Conservation (phyloP, 2,888 invertebrate species). For the Drosophila kanekoi region DNA sequence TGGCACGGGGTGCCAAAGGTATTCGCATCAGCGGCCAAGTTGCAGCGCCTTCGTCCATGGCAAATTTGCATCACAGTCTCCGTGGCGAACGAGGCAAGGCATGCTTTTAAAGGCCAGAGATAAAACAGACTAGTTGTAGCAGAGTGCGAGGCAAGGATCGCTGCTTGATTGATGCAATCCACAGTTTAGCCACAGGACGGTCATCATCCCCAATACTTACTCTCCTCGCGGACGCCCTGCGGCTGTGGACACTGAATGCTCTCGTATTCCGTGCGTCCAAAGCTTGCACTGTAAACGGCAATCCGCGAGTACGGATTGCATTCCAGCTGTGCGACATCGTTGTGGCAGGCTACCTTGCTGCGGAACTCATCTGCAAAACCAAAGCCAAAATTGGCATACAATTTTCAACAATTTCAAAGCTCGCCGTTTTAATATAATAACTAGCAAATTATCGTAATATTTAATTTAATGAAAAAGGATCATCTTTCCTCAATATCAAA, state of each 20-base stretch:
- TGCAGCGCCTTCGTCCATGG: conserved; percentile 93
- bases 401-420: no score
- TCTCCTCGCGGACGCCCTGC: conserved; percentile 94
- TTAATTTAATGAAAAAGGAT: conserved; percentile 2
- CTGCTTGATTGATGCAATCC: conserved; percentile 41
- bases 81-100: conserved; percentile 94
- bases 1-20: conserved; percentile 94
- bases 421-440: no score
- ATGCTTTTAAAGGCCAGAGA: conserved; percentile 88
- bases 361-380: conserved; percentile 94
- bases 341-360: conserved; percentile 96
- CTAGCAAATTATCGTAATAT: background rate
- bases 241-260: conserved; percentile 95
- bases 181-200: background rate
- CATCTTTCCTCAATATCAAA: background rate
- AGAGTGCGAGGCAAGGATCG: conserved; percentile 12
- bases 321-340: conserved; percentile 93
- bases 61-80: conserved; percentile 95
- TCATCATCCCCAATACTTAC: conserved; percentile 87
- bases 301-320: conserved; percentile 95
- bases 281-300: conserved; percentile 96
- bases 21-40: conserved; percentile 92
- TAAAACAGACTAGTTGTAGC: conserved; percentile 14
- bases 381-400: background rate
- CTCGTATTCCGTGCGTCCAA: conserved; percentile 96